Percentiles rank a stretch among this genome's conserved stretches.
phyloP scores from a whole-genome alignment of 2,113 vertebrate species.

The Tachysurus fulvidraco region DNA sequence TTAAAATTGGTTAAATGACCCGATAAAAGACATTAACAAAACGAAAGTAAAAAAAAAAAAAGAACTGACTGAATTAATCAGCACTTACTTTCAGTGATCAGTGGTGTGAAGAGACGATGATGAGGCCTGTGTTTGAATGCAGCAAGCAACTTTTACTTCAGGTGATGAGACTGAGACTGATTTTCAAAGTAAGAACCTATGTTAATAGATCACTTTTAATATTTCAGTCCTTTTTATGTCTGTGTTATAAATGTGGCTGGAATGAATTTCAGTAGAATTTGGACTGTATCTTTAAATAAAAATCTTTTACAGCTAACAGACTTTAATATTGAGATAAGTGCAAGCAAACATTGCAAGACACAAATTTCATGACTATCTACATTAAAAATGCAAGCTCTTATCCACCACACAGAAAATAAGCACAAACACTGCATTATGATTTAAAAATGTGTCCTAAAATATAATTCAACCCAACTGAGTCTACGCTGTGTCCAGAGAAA shows the following conservation, averaged over 20 bases:
- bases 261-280: background rate
- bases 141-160: background rate
- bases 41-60: background rate
- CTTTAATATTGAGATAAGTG: background rate
- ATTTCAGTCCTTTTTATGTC: background rate
- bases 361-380: too few species aligned
- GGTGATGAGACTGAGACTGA: background rate
- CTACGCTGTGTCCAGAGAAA: background rate
- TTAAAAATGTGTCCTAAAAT: background rate
- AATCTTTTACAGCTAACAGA: background rate
- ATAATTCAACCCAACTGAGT: background rate
- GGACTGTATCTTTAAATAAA: background rate
- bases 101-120: background rate
- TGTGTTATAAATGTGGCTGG: background rate
- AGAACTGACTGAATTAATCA: conserved; percentile 9
- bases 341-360: background rate
- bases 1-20: background rate
- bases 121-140: background rate
- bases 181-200: background rate
- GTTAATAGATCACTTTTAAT: background rate
- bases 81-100: conserved; percentile 15
- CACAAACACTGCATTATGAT: background rate
- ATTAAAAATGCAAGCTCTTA: background rate
- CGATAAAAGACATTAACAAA: background rate
- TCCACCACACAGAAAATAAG: background rate